Base-by-base conservation (phyloP, 2,113 vertebrate species). In the Takifugu flavidus region DNA sequence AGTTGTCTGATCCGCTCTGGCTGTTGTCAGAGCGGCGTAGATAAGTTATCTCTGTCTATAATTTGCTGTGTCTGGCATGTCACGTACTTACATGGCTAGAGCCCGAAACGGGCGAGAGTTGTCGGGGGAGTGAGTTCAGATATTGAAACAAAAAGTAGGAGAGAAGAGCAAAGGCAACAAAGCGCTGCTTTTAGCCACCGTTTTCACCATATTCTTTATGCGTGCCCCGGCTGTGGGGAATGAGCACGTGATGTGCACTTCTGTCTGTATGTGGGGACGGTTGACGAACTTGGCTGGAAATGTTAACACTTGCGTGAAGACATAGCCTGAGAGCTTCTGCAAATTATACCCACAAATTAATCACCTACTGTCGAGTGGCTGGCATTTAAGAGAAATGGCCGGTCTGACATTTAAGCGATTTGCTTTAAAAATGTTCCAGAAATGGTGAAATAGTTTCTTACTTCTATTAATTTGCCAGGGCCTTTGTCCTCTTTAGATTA, bases 1-100 rank as follows among this genome's bases (percentile, higher is more conserved):
- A 60, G 62, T 57, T 59, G 46, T 62, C 28, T 31, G 42, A 61
- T 80, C 56, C 59, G 46, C 70, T 69, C 65, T 65, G 55, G 29
- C n/a, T 64, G 65, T 56, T 50, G 51, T 63, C 54, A 25, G 39
- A 15, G 50, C 26, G 59, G 51, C 25, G 29, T 44, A 58, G 43
- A 29, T 59, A 49, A 46, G 67, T 51, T 47, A 53, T 20, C 54
- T 34, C 65, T n/a, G 42, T 47, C 49, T 56, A 42, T 29, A 20
- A 20, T 66, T 56, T 61, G 54, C 13, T 13, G 11, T 20, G 51
- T 28, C 58, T 31, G 66, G 60, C 55, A 45, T 13, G 3, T 39
- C n/a, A 46, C 44, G 44, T 58, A 60, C 56, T 46, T 58, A 42
- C 46, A 47, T 25, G 15, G 55, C 53, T 49, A 26, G 49, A 8